Conservation (phyloP, 2,888 invertebrate species). For the Synergus laeviventris region DNA sequence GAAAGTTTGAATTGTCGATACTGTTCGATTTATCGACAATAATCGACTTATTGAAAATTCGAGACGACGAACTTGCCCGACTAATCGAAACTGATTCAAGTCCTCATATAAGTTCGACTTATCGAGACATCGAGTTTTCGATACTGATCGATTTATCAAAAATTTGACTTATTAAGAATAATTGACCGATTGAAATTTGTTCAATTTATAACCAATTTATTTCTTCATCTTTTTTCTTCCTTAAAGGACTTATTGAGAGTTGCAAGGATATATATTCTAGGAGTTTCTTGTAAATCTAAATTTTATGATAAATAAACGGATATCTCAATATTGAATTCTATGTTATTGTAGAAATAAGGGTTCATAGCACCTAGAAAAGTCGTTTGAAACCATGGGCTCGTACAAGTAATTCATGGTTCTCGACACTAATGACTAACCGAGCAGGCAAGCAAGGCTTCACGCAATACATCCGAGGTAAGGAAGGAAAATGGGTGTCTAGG, state of each 20-base stretch:
- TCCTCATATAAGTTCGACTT: too few species aligned
- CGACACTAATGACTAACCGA: conserved; percentile 42
- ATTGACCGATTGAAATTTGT: too few species aligned
- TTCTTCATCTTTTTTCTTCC: background rate
- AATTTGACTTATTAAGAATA: too few species aligned
- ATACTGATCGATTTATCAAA: too few species aligned
- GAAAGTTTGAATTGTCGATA: background rate
- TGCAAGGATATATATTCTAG: conserved; percentile 24
- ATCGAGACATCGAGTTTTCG: too few species aligned
- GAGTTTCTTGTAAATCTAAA: background rate
- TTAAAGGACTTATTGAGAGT: background rate
- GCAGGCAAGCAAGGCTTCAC: conserved; percentile 68
- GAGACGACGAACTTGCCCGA: too few species aligned
- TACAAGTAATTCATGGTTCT: conserved; percentile 56
- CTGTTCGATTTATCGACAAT: too few species aligned
- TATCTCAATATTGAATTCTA: background rate
- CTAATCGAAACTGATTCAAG: too few species aligned
- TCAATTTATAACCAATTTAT: background rate
- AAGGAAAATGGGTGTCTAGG: conserved; percentile 63
- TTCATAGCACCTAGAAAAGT: background rate
- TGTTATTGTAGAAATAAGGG: background rate
- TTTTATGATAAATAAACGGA: background rate
- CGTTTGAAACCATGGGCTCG: conserved; percentile 60
- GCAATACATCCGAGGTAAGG: conserved; percentile 73
- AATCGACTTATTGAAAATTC: too few species aligned